phyloP scores from a whole-genome alignment of 2,888 invertebrate genomes.

The Melanotus villosus region DNA sequence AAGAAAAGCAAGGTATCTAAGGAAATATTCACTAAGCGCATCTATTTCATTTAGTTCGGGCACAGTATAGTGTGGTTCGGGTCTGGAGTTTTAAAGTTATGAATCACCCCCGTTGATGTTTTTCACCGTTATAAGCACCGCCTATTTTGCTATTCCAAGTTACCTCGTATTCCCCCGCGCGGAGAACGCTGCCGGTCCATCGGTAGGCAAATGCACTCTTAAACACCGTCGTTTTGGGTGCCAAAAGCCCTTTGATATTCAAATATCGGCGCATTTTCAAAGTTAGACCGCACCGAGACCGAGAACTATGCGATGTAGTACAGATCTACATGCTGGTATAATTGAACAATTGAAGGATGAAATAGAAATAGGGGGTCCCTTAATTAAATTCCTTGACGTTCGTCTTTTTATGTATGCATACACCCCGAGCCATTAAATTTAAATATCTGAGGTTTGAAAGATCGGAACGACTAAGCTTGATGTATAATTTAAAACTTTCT shows the following conservation, averaged over 20 bases:
- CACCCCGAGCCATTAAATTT: conserved; percentile 11
- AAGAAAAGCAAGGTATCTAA: no score
- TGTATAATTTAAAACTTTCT: background rate
- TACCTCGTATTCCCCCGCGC: no score
- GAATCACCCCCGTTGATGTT: no score
- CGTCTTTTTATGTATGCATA: background rate
- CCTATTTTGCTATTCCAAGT: no score
- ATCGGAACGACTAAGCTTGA: no score
- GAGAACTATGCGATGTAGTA: conserved; percentile 14
- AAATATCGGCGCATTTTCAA: conserved; percentile 39
- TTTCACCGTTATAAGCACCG: no score
- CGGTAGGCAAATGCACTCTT: no score
- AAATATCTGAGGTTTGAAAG: conserved; percentile 8
- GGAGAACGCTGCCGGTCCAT: no score
- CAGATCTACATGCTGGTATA: conserved; percentile 4
- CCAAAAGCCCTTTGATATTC: conserved; percentile 45
- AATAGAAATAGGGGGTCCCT: conserved; percentile 28
- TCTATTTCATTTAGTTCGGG: no score
- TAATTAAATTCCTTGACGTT: conserved; percentile 45
- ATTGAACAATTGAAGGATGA: conserved; percentile 24
- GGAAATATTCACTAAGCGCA: no score
- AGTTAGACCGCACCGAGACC: conserved; percentile 14
- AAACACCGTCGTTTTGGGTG: conserved; percentile 31
- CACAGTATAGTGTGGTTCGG: no score
- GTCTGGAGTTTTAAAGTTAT: no score